Evolutionary conservation across 1,140 invertebrate species (phyloP).

Genomic region (Brachionus asplanchnoidis): DNA sequence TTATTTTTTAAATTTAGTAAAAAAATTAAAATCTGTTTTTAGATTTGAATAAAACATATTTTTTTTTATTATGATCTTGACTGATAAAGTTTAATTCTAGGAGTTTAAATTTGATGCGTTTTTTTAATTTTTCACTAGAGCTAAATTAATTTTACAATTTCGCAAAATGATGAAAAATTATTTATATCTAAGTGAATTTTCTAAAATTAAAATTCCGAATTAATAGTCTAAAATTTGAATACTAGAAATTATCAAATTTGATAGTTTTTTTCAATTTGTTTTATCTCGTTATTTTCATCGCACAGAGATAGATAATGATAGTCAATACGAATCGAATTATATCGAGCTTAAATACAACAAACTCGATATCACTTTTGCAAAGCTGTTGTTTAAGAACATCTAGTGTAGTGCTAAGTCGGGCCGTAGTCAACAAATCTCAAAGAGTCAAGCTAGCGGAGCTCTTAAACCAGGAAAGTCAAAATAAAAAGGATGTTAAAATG

Average conservation of each 20-base stretch:
- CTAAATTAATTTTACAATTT: background rate
- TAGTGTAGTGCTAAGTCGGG: background rate
- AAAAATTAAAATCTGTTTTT: background rate
- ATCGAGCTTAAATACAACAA: background rate
- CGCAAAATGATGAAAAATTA: background rate
- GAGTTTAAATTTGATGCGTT: background rate
- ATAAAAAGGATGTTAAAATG: constrained; percentile 18
- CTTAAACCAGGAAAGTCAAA: background rate
- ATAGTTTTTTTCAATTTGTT: background rate
- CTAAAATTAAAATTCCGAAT: background rate
- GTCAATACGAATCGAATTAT: background rate
- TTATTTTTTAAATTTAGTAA: no score
- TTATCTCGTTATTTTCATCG: background rate
- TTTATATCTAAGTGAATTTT: background rate
- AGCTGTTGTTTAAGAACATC: background rate
- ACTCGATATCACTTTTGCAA: background rate
- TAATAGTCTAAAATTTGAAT: background rate
- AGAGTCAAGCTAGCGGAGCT: constrained; percentile 2
- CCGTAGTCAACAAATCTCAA: background rate
- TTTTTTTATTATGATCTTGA: background rate
- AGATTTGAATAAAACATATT: background rate
- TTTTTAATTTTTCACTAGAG: background rate
- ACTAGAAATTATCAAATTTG: background rate
- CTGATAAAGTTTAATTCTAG: background rate
- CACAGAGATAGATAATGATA: background rate